Evolutionary conservation across 2,113 vertebrate species (phyloP).

Genomic region (Athene noctua): DNA sequence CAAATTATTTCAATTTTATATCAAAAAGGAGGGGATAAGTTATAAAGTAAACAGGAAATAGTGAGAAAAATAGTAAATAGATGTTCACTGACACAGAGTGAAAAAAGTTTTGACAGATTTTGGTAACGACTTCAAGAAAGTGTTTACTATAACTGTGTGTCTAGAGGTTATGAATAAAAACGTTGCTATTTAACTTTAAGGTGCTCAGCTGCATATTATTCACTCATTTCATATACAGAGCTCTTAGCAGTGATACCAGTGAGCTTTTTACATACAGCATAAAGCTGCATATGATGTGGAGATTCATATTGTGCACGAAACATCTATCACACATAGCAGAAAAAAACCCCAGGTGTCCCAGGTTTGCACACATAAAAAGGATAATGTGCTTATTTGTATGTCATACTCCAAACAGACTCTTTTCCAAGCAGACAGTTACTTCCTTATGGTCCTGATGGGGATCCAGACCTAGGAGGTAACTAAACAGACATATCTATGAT

Average conservation of each 20-base stretch:
- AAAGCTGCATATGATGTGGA: neutral
- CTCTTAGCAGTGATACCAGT: neutral
- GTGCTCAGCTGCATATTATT: neutral
- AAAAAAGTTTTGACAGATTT: neutral
- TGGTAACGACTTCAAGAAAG: neutral
- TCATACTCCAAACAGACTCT: neutral
- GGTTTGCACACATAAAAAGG: neutral
- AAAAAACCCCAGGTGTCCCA: neutral
- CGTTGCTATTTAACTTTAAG: neutral
- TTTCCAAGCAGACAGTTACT: neutral
- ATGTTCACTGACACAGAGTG: neutral
- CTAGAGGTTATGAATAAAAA: neutral
- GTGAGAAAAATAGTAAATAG: neutral
- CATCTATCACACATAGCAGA: rapidly evolving
- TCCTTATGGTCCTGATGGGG: neutral
- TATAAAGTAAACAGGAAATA: neutral
- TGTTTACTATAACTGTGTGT: neutral
- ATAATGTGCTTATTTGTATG: neutral
- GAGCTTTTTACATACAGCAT: neutral
- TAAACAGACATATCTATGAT: neutral
- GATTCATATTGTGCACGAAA: neutral
- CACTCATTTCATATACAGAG: neutral
- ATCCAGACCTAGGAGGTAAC: neutral
- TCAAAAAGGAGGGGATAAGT: neutral
- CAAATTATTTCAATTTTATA: neutral